These are phyloP conservation scores for Allobates femoralis DNA, from an alignment of 2,797 vertebrate species.

Conservation along the genomic window DNA sequence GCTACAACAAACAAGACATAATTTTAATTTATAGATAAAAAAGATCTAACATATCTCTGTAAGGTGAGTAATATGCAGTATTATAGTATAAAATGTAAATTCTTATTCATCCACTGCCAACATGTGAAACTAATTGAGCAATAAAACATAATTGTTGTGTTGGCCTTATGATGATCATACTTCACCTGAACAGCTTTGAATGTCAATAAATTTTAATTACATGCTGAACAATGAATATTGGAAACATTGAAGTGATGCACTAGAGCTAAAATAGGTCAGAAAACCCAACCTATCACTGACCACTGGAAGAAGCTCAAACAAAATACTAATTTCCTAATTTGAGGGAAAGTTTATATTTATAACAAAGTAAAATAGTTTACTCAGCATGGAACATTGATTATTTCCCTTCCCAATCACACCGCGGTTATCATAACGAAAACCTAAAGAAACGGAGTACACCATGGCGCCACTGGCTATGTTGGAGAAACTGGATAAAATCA, in stretches of 20 bases:
- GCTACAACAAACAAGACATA: not conserved
- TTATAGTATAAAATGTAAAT: not conserved
- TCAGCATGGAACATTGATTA: no score
- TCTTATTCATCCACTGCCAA: not conserved
- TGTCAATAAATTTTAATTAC: not conserved
- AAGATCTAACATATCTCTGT: not conserved
- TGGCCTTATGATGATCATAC: not conserved
- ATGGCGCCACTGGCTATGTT: no score
- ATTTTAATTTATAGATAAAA: not conserved
- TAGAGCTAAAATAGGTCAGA: no score
- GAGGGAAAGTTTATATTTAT: no score
- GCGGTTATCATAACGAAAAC: no score
- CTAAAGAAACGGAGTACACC: no score
- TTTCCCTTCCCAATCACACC: no score
- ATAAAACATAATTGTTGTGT: not conserved
- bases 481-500: no score
- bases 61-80: not conserved
- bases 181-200: constrained; percentile 5
- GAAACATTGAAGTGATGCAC: not conserved
- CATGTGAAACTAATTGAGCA: constrained; percentile 7
- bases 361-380: no score
- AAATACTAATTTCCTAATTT: not conserved
- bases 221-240: not conserved
- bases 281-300: not conserved
- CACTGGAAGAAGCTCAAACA: not conserved